A percentile compares a stretch with the other conserved stretches of the same genome.
Evolutionary conservation across 2,888 invertebrate genomes (phyloP).

Genomic region (Electrophaes corylata): DNA sequence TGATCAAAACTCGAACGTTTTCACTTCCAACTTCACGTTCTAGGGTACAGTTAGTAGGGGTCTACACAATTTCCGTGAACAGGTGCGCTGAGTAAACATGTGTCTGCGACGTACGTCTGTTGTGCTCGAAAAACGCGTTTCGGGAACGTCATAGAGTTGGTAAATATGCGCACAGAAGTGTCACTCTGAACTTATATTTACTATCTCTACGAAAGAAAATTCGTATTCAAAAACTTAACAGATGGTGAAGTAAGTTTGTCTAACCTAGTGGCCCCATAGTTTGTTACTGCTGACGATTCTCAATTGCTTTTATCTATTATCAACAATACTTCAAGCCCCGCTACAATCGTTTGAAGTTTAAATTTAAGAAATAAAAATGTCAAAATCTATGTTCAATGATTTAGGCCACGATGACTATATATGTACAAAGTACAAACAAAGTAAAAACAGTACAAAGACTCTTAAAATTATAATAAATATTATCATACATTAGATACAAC

Average conservation of each 20-base stretch:
- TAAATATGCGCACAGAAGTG: not conserved
- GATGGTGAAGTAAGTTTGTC: not conserved
- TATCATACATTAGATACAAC: no score
- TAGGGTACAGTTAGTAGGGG: conserved; percentile 18
- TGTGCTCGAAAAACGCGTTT: conserved; percentile 35
- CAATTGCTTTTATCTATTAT: no score
- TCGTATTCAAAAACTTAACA: not conserved
- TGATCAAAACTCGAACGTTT: not conserved
- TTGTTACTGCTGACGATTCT: no score
- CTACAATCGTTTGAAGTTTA: no score
- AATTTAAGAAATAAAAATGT: no score
- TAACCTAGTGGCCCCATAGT: no score
- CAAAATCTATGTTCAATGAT: no score
- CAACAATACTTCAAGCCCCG: no score
- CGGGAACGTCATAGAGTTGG: conserved; percentile 1
- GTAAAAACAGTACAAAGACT: no score
- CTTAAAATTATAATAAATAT: no score
- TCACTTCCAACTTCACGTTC: not conserved
- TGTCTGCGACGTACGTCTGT: conserved; percentile 30
- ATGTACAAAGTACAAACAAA: no score
- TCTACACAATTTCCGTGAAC: conserved; percentile 38
- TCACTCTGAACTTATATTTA: not conserved
- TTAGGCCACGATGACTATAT: no score
- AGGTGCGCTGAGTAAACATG: conserved; percentile 37
- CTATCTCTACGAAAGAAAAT: not conserved